These are phyloP conservation scores for Matsumyia berberina DNA, from an alignment of 2,888 invertebrate genomes.

Conservation along the genomic window DNA sequence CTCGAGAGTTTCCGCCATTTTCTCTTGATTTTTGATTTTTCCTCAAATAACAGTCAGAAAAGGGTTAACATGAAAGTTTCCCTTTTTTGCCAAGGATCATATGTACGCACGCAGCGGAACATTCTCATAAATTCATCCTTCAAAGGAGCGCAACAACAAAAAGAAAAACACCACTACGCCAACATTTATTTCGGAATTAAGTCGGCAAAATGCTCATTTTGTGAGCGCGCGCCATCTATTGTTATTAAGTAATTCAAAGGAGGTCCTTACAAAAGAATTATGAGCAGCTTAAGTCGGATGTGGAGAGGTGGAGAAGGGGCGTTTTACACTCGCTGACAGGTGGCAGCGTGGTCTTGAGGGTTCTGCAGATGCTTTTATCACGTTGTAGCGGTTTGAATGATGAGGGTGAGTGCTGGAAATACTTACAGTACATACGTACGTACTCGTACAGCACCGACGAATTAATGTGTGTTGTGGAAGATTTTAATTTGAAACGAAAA, in stretches of 20 bases:
- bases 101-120: background rate
- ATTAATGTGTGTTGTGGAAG: constrained; percentile 71
- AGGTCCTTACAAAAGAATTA: constrained; percentile 76
- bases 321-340: constrained; percentile 70
- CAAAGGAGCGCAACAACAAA: background rate
- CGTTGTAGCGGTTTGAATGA: constrained; percentile 46
- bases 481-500: constrained; percentile 74
- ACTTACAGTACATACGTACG: background rate
- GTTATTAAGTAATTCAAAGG: constrained; percentile 76
- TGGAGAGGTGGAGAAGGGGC: constrained; percentile 28
- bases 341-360: constrained; percentile 58
- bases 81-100: background rate
- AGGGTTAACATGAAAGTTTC: constrained; percentile 10
- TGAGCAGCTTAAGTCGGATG: constrained; percentile 73
- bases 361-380: constrained; percentile 42
- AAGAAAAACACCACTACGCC: constrained; percentile 2
- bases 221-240: constrained; percentile 73
- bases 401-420: constrained; percentile 2
- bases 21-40: constrained; percentile 56
- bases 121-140: constrained; percentile 30
- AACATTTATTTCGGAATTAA: constrained; percentile 75
- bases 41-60: constrained; percentile 42
- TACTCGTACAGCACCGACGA: constrained; percentile 21
- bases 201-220: constrained; percentile 72
- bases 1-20: constrained; percentile 26